Base-by-base conservation (phyloP, 1,140 invertebrate genomes). In the Diorhabda sublineata region DNA sequence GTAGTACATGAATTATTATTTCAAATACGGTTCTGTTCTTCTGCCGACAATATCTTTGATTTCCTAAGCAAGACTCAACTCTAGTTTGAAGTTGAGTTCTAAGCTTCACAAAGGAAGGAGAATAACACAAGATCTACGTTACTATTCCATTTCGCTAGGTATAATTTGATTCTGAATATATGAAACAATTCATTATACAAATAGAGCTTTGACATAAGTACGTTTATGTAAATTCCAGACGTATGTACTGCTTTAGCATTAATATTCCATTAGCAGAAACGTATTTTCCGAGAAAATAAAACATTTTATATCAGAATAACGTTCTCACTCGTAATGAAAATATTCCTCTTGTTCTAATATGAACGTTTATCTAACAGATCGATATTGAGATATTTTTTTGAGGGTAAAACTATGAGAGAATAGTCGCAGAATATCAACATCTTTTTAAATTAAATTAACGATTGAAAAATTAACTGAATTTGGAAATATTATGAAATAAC, bases 1-100 rank as follows among this genome's bases (percentile, higher is more conserved):
- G 26, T 26, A 26, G 26, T 26, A 26, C 26, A 26, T 26, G 26
- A 26, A 26, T 26, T 26, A 26, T 26, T 26, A 26, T 26, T 26
- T 26, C 26, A 26, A 26, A 26, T 26, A 26, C 47, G n/a, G 47
- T 52, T 52, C 47, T 52, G 47, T 26, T 26, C 6, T 60, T 42
- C 45, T 56, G 44, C 45, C 61, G 61, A 68, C 67, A 68, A 68
- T 68, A 68, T 41, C 45, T 68, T 68, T 68, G 67, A 68, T 68
- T 68, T 68, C 67, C 67, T 62, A 68, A 68, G 60, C 67, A 62
- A 45, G 52, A 68, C 60, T 56, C 67, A 47, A 56, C 58, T 52
- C 47, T 8, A 8, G 47, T 52, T n/a, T 52, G 47, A 45, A 26
- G 44, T 9, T 64, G 26, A 56, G 62, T 42, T 60, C 42, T 60